Evolutionary conservation across 2,888 invertebrate species (phyloP).

Genomic region (Drosophila diplacantha): DNA sequence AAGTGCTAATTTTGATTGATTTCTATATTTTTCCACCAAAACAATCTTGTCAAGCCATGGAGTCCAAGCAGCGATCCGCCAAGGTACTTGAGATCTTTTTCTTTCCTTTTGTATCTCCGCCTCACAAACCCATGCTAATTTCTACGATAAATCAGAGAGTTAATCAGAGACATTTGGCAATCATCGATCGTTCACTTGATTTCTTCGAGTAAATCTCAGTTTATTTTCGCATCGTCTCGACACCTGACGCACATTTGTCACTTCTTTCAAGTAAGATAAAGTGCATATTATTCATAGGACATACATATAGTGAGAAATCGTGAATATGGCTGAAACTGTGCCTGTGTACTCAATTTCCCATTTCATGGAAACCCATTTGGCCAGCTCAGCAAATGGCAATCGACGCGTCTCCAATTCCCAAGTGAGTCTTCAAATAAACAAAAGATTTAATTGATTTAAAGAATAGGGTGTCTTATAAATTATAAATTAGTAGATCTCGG

Average conservation of each 20-base stretch:
- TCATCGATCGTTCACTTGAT: slow-evolving; percentile 22
- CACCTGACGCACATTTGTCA: slow-evolving; percentile 17
- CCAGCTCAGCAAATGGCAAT: slow-evolving; percentile 21
- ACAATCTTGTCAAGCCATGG: slow-evolving; percentile 28
- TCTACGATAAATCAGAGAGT: slow-evolving; percentile 40
- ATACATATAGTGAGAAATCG: slow-evolving; percentile 23
- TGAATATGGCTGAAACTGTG: slow-evolving; percentile 59
- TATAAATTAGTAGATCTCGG: not conserved
- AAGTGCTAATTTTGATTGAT: slow-evolving; percentile 50
- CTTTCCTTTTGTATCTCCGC: slow-evolving; percentile 7
- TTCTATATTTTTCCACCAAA: slow-evolving; percentile 39
- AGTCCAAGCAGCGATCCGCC: slow-evolving; percentile 27
- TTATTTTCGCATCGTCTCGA: slow-evolving; percentile 37
- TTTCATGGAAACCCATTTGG: slow-evolving; percentile 62
- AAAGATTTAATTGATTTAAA: not conserved
- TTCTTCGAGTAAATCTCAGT: slow-evolving; percentile 29
- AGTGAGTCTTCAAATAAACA: slow-evolving; percentile 47
- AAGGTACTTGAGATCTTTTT: slow-evolving; percentile 34
- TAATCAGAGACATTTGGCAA: slow-evolving; percentile 48
- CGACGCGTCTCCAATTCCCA: slow-evolving; percentile 33
- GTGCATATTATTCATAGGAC: not conserved
- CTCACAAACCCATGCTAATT: slow-evolving; percentile 66
- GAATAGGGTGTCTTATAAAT: slow-evolving; percentile 3
- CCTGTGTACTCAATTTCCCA: slow-evolving; percentile 72
- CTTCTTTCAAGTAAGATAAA: not conserved